Evolutionary conservation across 64 coral and sea anemone species (phyloP), one percentile per base, ranked within the genome.

Genomic region (Montipora efflorescens): DNA sequence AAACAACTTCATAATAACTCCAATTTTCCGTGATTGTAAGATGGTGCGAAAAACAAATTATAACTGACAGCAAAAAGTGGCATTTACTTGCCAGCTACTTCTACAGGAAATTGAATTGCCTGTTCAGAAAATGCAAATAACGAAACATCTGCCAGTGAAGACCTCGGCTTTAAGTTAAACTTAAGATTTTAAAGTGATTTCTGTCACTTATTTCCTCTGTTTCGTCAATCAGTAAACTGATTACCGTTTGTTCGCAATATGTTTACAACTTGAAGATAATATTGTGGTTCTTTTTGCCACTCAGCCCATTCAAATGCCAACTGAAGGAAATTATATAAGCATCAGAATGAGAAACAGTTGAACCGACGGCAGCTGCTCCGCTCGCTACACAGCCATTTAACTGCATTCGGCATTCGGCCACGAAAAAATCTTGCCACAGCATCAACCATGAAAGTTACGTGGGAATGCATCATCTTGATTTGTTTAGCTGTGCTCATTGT

Each of bases 401-500:
- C 36, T 36, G 36, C 36, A 36, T 2, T 36, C 36, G 36, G 36
- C 36, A 36, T 2, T 36, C 36, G 36, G 36, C 36, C 36, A 36
- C 36, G 36, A 36, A 36, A 36, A 55, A 55, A 55, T 55, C 52
- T 10, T 55, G 52, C 6, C 52, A 19, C 46, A 86, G 3, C 19
- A 8, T 12, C 45, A 44, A 49, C 70, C 5, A 86, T 86, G 82
- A 5, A 71, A 16, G 12, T 71, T 47, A n/a, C 82, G 2, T 86
- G 62, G 82, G 46, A 14, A 11, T 67, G 48, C 9, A 3, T 86
- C 46, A 71, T 45, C 49, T 21, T 86, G 67, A 71, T 8, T 18
- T 86, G 62, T 47, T 70, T 49, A 21, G 47, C 82, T 5, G 45
- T 86, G 18, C 59, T 86, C 64, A 86, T 86, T 20, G 82, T 86